These are phyloP conservation scores for Torymus texanus DNA, from an alignment of 2,888 invertebrate genomes.

Conservation along the genomic window DNA sequence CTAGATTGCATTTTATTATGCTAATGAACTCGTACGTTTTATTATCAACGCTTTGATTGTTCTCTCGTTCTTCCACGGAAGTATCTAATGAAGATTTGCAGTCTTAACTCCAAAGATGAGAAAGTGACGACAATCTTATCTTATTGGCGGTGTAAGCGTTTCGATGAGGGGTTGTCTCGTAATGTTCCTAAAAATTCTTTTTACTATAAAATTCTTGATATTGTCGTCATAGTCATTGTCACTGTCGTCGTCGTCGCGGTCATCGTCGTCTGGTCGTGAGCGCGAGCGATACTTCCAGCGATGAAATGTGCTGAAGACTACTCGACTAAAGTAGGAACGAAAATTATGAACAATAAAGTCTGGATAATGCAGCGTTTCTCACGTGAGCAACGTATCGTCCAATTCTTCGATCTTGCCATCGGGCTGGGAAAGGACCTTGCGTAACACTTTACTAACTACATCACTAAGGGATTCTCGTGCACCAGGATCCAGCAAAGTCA, in stretches of 20 bases:
- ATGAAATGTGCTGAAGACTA: conserved; percentile 53
- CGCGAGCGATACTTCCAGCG: conserved; percentile 50
- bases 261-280: conserved; percentile 10
- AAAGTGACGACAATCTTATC: conserved; percentile 34
- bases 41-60: conserved; percentile 45
- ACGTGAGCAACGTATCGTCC: conserved; percentile 92
- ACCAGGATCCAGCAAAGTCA: conserved; percentile 87
- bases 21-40: conserved; percentile 39
- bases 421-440: conserved; percentile 85
- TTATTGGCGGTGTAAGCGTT: conserved; percentile 42
- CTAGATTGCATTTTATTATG: conserved; percentile 50
- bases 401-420: conserved; percentile 93
- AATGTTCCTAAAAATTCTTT: conserved; percentile 45
- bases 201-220: conserved; percentile 41
- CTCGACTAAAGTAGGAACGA: conserved; percentile 51
- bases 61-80: conserved; percentile 41
- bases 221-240: conserved; percentile 47
- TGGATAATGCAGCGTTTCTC: conserved; percentile 73
- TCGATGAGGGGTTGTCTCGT: conserved; percentile 30
- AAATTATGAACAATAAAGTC: conserved; percentile 52
- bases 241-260: conserved; percentile 23
- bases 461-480: conserved; percentile 92
- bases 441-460: conserved; percentile 91
- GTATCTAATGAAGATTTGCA: conserved; percentile 40
- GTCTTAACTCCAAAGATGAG: conserved; percentile 44